Percentiles rank a stretch among this genome's conserved stretches.
These are phyloP conservation scores for Periparus ater DNA, from an alignment of 2,797 vertebrate genomes.

Conservation along the genomic window DNA sequence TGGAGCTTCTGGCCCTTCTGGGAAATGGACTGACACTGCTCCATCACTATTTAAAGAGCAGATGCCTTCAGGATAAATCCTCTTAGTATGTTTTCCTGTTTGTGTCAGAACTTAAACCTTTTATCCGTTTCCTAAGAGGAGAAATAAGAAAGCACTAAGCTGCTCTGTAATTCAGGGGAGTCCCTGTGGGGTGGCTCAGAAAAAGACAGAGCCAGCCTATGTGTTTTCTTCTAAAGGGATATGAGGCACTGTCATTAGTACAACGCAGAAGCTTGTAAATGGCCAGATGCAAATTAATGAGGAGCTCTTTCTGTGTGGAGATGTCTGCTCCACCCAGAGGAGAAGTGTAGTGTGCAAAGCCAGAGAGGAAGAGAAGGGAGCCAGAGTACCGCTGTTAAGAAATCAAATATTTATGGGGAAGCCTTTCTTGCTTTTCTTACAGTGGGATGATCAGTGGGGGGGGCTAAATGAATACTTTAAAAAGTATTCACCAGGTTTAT, in stretches of 20 bases:
- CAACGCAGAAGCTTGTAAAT: background rate
- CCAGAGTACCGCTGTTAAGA: constrained; percentile 1
- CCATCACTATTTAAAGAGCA: constrained; percentile 74
- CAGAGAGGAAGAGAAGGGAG: background rate
- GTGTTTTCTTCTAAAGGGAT: constrained; percentile 10
- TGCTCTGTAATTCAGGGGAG: constrained; percentile 29
- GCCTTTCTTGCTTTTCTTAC: background rate
- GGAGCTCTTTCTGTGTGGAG: background rate
- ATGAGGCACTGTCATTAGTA: background rate
- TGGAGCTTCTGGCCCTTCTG: constrained; percentile 47
- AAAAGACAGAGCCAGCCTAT: constrained; percentile 10
- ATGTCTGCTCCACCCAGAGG: background rate
- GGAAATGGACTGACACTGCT: constrained; percentile 42
- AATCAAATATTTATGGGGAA: constrained; percentile 37
- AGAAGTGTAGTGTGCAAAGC: background rate
- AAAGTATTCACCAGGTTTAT: background rate
- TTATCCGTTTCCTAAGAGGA: constrained; percentile 74
- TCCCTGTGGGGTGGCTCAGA: background rate
- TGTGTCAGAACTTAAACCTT: constrained; percentile 75
- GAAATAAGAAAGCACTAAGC: constrained; percentile 58
- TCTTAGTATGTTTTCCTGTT: constrained; percentile 78
- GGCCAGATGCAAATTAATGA: constrained; percentile 10
- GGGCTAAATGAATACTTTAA: background rate
- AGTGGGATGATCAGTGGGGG: background rate
- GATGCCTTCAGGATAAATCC: constrained; percentile 70